Percentiles rank a stretch among this genome's conserved stretches.
Evolutionary conservation across 2,113 vertebrate species (phyloP).

Genomic region (Alectura lathami): DNA sequence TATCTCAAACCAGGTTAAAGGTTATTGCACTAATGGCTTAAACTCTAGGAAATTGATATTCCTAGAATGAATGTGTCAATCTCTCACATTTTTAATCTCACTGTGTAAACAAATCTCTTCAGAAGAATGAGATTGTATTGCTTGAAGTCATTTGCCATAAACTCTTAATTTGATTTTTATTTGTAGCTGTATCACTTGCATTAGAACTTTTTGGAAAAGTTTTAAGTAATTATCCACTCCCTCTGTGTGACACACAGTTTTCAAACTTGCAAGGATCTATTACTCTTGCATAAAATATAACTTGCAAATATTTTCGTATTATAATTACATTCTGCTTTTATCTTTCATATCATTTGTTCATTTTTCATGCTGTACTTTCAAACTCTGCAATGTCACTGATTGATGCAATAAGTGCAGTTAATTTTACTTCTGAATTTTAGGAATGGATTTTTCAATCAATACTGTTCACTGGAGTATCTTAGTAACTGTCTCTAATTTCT

Average conservation of each 20-base stretch:
- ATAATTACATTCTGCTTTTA: slow-evolving; percentile 62
- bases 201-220: neutral
- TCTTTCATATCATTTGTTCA: slow-evolving; percentile 56
- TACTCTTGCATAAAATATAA: slow-evolving; percentile 59
- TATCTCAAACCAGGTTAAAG: slow-evolving; percentile 19
- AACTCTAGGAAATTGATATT: slow-evolving; percentile 21
- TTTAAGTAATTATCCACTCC: neutral
- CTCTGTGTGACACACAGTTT: neutral
- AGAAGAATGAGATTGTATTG: slow-evolving; percentile 24
- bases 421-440: slow-evolving; percentile 71
- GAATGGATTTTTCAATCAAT: slow-evolving; percentile 72
- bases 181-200: neutral
- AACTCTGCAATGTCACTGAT: slow-evolving; percentile 66
- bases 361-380: slow-evolving; percentile 59
- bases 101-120: slow-evolving; percentile 54
- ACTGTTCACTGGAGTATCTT: slow-evolving; percentile 47
- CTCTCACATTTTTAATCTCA: slow-evolving; percentile 27
- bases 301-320: slow-evolving; percentile 71
- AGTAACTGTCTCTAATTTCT: slow-evolving; percentile 53
- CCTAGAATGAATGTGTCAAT: slow-evolving; percentile 3
- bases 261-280: slow-evolving; percentile 10
- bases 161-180: slow-evolving; percentile 37
- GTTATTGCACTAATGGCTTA: slow-evolving; percentile 27
- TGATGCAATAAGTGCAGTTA: slow-evolving; percentile 71
- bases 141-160: slow-evolving; percentile 24